A percentile compares a stretch with the other conserved stretches of the same genome.
phyloP scores from a whole-genome alignment of 2,888 invertebrate species.

The Drosophila anomelani region DNA sequence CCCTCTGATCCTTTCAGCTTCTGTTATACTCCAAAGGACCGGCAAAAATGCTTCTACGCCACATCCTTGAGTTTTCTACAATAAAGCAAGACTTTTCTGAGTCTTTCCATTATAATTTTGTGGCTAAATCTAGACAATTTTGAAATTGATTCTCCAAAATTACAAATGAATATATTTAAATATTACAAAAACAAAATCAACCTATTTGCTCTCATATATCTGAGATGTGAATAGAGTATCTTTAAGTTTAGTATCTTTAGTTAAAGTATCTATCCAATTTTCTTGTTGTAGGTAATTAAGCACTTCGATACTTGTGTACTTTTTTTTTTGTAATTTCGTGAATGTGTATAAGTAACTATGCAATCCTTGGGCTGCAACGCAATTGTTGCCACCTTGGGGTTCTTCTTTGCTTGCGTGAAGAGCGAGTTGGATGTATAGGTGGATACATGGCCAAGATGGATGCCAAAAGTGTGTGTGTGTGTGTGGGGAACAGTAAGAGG shows the following conservation, averaged over 20 bases:
- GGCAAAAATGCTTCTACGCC: background rate
- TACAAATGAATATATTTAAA: background rate
- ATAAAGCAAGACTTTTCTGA: too few species aligned
- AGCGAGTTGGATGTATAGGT: constrained; percentile 28
- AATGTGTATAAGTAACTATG: constrained; percentile 28
- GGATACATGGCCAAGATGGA: constrained; percentile 30
- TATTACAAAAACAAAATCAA: background rate
- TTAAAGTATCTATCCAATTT: background rate
- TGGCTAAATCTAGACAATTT: too few species aligned
- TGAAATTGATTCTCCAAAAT: background rate
- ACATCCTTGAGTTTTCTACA: too few species aligned
- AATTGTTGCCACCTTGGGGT: constrained; percentile 62
- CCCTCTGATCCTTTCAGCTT: background rate
- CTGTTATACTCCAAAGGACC: too few species aligned
- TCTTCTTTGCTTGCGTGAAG: constrained; percentile 30
- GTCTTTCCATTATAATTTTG: too few species aligned
- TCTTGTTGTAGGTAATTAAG: background rate
- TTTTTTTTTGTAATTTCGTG: background rate
- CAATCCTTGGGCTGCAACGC: constrained; percentile 52
- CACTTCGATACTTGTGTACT: constrained; percentile 1
- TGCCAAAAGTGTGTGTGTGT: constrained; percentile 18
- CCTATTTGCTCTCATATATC: background rate
- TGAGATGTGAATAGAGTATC: background rate
- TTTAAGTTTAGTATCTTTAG: too few species aligned
- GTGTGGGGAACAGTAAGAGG: background rate